Evolutionary conservation across 2,888 invertebrate genomes (phyloP).

Genomic region (Orthosia gracilis): DNA sequence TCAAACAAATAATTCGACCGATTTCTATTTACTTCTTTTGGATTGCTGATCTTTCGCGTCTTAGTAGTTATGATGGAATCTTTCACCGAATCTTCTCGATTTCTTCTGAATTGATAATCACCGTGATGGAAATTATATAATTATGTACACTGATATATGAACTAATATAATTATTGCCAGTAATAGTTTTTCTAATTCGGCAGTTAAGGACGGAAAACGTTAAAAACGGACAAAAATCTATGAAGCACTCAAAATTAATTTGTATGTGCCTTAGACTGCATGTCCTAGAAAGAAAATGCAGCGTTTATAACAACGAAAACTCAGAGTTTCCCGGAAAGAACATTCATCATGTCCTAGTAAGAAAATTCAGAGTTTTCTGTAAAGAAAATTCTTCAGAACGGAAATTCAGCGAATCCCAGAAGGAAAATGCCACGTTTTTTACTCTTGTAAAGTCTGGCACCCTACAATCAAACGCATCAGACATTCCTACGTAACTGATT

Average conservation of each 20-base stretch:
- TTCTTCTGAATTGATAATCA: constrained; percentile 1
- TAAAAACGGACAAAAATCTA: not conserved
- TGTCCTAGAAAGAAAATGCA: not conserved
- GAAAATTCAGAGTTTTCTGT: not conserved
- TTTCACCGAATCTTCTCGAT: constrained; percentile 1
- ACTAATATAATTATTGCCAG: not conserved
- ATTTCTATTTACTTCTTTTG: constrained; percentile 51
- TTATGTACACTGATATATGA: too few species aligned
- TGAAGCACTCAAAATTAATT: not conserved
- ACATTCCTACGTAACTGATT: not conserved
- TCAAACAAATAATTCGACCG: constrained; percentile 58
- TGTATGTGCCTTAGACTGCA: not conserved
- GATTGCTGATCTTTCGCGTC: constrained; percentile 38
- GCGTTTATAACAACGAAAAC: not conserved
- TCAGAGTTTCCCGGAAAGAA: not conserved
- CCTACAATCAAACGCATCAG: not conserved
- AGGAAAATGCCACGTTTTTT: not conserved
- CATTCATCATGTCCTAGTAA: too few species aligned
- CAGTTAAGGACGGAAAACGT: not conserved
- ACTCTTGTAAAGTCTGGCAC: not conserved
- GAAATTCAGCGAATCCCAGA: too few species aligned
- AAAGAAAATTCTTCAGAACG: not conserved
- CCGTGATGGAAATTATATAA: not conserved
- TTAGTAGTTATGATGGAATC: constrained; percentile 8
- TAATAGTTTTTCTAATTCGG: not conserved